Conservation (phyloP, 1,140 invertebrate genomes). For the Sweltsa coloradensis region DNA sequence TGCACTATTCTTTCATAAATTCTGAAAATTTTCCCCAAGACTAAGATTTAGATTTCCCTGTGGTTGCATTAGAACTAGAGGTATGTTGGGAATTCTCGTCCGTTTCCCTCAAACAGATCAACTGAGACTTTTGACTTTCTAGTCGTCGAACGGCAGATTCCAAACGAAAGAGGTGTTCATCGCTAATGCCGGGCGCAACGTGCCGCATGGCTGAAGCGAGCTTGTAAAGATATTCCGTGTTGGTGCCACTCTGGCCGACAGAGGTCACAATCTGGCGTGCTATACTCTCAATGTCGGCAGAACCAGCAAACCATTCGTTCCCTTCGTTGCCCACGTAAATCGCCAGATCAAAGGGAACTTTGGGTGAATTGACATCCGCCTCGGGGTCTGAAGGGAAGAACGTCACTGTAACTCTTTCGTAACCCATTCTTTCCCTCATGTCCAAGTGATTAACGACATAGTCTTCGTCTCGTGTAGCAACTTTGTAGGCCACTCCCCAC, state of each 20-base stretch:
- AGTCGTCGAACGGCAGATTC: slow-evolving; percentile 42
- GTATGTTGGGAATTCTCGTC: too few species aligned
- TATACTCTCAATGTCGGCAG: slow-evolving; percentile 58
- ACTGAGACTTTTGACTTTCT: slow-evolving; percentile 6
- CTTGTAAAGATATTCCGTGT: slow-evolving; percentile 80
- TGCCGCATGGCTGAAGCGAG: slow-evolving; percentile 64
- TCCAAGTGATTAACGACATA: slow-evolving; percentile 71
- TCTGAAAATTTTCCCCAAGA: too few species aligned
- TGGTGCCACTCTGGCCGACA: slow-evolving; percentile 70
- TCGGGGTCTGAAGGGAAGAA: slow-evolving; percentile 50
- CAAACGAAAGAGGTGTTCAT: slow-evolving; percentile 64
- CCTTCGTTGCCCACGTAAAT: slow-evolving; percentile 71
- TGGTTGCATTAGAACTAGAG: too few species aligned
- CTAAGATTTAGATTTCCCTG: too few species aligned
- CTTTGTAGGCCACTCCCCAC: slow-evolving; percentile 86
- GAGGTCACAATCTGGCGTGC: slow-evolving; percentile 62
- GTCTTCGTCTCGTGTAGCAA: slow-evolving; percentile 50
- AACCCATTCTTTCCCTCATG: slow-evolving; percentile 83
- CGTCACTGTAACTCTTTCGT: slow-evolving; percentile 47
- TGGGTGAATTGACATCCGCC: slow-evolving; percentile 12
- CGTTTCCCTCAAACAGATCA: too few species aligned
- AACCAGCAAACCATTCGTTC: slow-evolving; percentile 62
- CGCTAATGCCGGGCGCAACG: slow-evolving; percentile 52
- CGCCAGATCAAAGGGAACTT: slow-evolving; percentile 52
- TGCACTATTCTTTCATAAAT: too few species aligned